Base-by-base conservation (phyloP, 2,888 invertebrate species). In the Timema podura region DNA sequence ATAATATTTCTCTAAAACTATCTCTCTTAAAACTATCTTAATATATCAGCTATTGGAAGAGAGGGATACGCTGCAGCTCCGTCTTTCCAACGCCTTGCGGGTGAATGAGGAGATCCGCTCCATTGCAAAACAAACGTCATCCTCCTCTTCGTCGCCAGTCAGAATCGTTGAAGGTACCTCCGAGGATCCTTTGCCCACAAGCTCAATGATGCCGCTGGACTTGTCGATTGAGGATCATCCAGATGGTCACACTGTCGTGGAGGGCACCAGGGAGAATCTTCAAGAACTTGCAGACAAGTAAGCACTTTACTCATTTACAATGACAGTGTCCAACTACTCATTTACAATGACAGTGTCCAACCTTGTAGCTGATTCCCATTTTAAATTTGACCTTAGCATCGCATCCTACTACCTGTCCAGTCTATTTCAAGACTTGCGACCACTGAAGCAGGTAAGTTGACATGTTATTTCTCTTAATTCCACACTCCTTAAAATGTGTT, bases 51-150 rank as follows among this genome's bases (percentile, higher is more conserved):
- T 95, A 64, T 81, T 95, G 65, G 93, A 94, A 79, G 95, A 95
- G 79, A 85, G 95, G 68, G 95, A 95, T 78, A 91, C 91, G 0
- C 80, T 95, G 68, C 95, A 95, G 77, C 80, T 95, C 72, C 88
- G 92, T 74, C 81, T 95, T 8, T 94, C 94, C 0, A 92, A 92
- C 77, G 89, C 92, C 10, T 83, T 95, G 70, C 85, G 93, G 64
- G 86, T 90, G 51, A 89, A 89, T 75, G 93, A 93, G 79, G 85
- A 87, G 30, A 76, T 86, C 71, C 67, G 71, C n/a, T 30, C n/a
- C 44, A 64, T 49, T 30, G 13, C 46, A 46, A 69, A 46, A 47
- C 65, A 48, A 16, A n/a, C 9, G 13, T 15, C 61, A 30, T 10
- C 45, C 59, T n/a, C 64, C n/a, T 46, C 49, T 48, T 67, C 66